Evolutionary conservation across 2,113 vertebrate species (phyloP).

Genomic region (Sturnus vulgaris): DNA sequence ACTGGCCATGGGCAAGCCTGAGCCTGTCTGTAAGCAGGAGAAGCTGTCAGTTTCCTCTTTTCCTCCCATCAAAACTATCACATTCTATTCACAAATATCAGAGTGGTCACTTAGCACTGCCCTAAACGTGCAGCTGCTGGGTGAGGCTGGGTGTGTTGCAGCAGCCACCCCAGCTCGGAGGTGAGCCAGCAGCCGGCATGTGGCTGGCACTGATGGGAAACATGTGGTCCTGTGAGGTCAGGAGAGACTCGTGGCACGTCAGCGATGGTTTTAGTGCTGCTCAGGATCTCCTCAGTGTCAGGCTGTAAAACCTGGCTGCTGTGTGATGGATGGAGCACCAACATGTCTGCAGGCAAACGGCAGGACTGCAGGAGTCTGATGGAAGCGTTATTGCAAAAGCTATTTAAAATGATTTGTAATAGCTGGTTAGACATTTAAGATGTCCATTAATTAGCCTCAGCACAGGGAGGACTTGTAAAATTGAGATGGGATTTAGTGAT

Average conservation of each 20-base stretch:
- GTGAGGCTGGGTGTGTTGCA: not conserved
- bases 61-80: not conserved
- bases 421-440: not conserved
- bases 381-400: not conserved
- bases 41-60: not conserved
- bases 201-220: fast-evolving
- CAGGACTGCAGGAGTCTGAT: not conserved
- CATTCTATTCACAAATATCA: not conserved
- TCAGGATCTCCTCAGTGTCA: fast-evolving
- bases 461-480: slow-evolving; percentile 12
- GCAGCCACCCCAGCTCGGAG: not conserved
- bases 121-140: not conserved
- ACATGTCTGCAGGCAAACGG: not conserved
- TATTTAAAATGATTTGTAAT: slow-evolving; percentile 29
- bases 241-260: fast-evolving
- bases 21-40: fast-evolving
- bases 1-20: fast-evolving
- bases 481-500: not conserved
- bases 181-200: fast-evolving
- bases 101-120: not conserved
- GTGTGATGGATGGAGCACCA: not conserved
- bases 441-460: slow-evolving; percentile 1
- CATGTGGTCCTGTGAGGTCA: fast-evolving
- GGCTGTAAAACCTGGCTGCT: not conserved
- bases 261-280: not conserved